phyloP scores from a whole-genome alignment of 1,140 invertebrate species.

The Ridgeia piscesae region DNA sequence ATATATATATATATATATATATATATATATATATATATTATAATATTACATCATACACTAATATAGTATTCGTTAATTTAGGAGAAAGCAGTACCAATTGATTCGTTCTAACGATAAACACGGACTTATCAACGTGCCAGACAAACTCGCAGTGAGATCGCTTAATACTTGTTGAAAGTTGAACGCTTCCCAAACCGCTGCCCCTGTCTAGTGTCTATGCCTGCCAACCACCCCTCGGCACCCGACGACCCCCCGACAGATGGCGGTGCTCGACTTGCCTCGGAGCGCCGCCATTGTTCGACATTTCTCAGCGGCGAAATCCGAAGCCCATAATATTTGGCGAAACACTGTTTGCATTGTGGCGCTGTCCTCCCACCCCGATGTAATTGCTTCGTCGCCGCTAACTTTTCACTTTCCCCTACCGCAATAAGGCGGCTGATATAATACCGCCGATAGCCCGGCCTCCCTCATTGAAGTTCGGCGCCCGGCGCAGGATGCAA shows the following conservation, averaged over 20 bases:
- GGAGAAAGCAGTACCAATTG: neutral
- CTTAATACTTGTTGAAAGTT: neutral
- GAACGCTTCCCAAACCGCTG: neutral
- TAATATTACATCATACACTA: neutral
- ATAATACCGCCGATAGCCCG: neutral
- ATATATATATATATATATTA: neutral
- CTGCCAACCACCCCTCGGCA: no score
- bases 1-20: neutral
- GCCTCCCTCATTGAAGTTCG: neutral
- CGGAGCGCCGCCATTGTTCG: neutral
- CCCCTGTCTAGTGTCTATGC: no score
- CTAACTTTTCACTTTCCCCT: neutral
- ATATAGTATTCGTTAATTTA: no score
- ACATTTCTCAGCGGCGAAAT: conserved; percentile 4
- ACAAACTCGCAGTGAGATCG: neutral
- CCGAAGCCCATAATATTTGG: conserved; percentile 4
- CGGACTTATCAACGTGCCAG: neutral
- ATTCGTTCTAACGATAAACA: neutral
- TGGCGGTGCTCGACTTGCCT: neutral
- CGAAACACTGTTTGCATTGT: conserved; percentile 1
- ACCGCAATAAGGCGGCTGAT: neutral
- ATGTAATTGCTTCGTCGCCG: conserved; percentile 3
- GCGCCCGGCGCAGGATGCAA: neutral
- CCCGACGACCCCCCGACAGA: neutral
- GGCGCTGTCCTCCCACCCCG: neutral